Percentiles rank a stretch among this genome's conserved stretches.
Conservation (phyloP, 2,113 vertebrate species). For the Nyctereutes procyonoides region DNA sequence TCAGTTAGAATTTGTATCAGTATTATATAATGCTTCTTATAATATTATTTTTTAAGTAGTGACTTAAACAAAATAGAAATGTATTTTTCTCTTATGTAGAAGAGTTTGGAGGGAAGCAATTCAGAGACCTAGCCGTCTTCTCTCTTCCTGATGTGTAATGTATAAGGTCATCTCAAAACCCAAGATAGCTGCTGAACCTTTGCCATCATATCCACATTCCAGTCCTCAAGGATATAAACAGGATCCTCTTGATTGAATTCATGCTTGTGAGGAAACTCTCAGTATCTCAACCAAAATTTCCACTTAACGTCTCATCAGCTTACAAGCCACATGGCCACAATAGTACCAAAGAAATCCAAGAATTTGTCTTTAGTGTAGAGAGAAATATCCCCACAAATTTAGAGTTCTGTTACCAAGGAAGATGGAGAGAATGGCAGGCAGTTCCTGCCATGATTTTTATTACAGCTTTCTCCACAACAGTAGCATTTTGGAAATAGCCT, state of each 20-base stretch:
- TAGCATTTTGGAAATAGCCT: background rate
- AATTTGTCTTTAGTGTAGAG: background rate
- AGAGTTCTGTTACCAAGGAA: background rate
- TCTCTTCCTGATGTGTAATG: background rate
- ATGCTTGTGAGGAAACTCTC: background rate
- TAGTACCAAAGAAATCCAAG: background rate
- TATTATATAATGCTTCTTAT: background rate
- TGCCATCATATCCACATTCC: background rate
- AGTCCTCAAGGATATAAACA: background rate
- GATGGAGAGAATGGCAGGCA: background rate
- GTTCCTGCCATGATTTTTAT: background rate
- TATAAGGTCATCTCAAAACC: background rate
- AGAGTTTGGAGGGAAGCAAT: background rate
- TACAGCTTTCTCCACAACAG: background rate
- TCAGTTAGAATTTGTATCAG: background rate
- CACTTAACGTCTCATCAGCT: background rate
- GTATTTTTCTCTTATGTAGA: background rate
- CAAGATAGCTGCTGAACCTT: background rate
- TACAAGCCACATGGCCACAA: background rate
- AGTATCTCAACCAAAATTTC: background rate
- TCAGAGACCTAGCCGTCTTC: background rate
- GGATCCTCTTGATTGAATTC: background rate
- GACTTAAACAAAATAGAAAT: conserved; percentile 1
- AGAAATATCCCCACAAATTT: background rate
- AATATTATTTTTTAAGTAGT: background rate